phyloP scores from a whole-genome alignment of 1,140 invertebrate species.

The Gerris buenoi region DNA sequence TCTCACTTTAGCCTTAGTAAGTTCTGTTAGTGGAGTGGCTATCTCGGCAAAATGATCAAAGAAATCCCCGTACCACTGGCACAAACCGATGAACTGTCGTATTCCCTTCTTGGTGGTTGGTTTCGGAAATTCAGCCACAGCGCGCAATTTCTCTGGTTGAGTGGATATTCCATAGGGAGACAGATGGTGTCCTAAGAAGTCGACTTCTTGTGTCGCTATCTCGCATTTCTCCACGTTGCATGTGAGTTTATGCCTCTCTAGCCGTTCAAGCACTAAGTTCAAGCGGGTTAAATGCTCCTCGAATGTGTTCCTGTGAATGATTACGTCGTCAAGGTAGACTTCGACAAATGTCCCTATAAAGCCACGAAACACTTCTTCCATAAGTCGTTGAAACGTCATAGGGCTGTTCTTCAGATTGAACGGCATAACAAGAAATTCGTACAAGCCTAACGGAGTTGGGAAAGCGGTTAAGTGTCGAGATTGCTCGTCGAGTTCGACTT shows the following conservation, averaged over 20 bases:
- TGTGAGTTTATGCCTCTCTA: not conserved
- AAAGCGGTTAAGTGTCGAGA: constrained; percentile 28
- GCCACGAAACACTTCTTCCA: constrained; percentile 23
- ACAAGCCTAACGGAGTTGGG: constrained; percentile 23
- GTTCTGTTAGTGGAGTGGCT: too few species aligned
- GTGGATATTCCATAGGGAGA: too few species aligned
- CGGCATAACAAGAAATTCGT: constrained; percentile 26
- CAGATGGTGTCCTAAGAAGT: too few species aligned
- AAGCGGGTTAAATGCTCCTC: not conserved
- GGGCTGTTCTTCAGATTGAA: constrained; percentile 29
- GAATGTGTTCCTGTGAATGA: constrained; percentile 16
- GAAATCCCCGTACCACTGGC: too few species aligned
- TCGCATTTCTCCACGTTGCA: not conserved
- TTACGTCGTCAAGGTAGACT: constrained; percentile 16
- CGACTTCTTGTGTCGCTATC: too few species aligned
- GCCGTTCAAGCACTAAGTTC: not conserved
- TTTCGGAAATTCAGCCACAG: too few species aligned
- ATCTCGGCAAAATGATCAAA: too few species aligned
- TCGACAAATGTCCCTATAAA: constrained; percentile 16
- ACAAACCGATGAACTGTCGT: too few species aligned
- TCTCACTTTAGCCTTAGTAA: too few species aligned
- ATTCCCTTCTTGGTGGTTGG: too few species aligned
- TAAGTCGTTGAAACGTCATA: constrained; percentile 28
- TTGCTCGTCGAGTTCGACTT: constrained; percentile 18
- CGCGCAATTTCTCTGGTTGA: too few species aligned